Base-by-base conservation (phyloP, 2,797 vertebrate genomes). In the Semaprochilodus insignis region DNA sequence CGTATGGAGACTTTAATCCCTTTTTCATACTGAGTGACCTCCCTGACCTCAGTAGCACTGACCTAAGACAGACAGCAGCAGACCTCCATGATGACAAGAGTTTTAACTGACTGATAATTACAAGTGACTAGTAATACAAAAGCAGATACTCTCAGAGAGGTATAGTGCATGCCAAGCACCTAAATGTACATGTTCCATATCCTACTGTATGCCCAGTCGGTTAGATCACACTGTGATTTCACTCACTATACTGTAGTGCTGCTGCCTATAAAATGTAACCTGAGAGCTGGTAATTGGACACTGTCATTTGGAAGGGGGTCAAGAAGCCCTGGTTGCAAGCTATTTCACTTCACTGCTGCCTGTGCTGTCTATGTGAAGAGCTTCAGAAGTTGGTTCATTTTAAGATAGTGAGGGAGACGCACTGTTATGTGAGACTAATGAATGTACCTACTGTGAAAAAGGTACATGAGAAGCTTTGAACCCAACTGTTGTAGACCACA, bases 261-360 rank as follows among this genome's bases (percentile, higher is more conserved):
- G 17, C 78, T 80, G 72, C 57, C 83, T 81, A 70, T 75, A 75
- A 80, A 44, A 76, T 73, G 79, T 78, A 85, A 84, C 55, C 54
- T 70, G 74, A 84, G 67, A 74, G 21, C 3, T 11, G 51, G 83
- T 83, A 83, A 87, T 60, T 36, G 62, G 83, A 87, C 78, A 63
- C 83, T 77, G 77, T 31, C 23, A 83, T 63, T 63, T 80, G 72
- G 84, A 78, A 83, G 54, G 73, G 71, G 78, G 78, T 85, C 83
- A 78, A 77, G 60, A 69, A 71, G 65, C 27, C 48, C 51, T 25
- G 21, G 14, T 11, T 59, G 66, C 11, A 15, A 23, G 76, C 76
- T 73, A 16, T 66, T 78, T 69, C 31, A 36, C 54, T 69, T 63
- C 31, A 40, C 51, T 76, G 69, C 59, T 2, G 21, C 40, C 51